Conservation (phyloP, 2,797 vertebrate genomes). For the Sebastes steindachneri region DNA sequence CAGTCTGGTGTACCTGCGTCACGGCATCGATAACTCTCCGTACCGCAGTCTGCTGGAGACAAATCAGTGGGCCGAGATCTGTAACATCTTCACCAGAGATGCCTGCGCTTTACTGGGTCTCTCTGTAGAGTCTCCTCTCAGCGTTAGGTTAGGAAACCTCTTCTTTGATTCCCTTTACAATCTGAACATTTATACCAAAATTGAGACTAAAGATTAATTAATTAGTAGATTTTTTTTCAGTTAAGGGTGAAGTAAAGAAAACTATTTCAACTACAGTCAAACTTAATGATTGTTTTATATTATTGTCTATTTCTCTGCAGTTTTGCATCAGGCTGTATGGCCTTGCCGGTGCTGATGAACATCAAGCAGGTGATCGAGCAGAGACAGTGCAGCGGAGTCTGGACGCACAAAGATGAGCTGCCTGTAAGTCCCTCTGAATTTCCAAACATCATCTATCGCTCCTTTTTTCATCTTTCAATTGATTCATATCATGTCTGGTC, state of each 20-base stretch:
- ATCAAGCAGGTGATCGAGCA: constrained; percentile 94
- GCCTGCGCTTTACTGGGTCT: constrained; percentile 91
- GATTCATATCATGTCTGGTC: not conserved
- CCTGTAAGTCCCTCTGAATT: constrained; percentile 79
- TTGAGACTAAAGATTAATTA: not conserved
- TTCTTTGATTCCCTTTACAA: not conserved
- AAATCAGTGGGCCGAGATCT: constrained; percentile 93
- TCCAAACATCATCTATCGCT: rapidly evolving
- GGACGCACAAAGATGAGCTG: constrained; percentile 93
- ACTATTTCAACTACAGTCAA: not conserved
- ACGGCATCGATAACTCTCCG: constrained; percentile 92
- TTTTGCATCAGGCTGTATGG: constrained; percentile 93
- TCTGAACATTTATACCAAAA: not conserved
- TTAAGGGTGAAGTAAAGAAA: not conserved
- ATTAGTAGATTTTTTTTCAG: not conserved
- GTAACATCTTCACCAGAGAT: constrained; percentile 92
- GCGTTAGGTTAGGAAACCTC: constrained; percentile 85
- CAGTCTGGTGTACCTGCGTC: constrained; percentile 90
- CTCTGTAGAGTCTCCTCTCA: constrained; percentile 92
- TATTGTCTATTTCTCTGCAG: constrained; percentile 55
- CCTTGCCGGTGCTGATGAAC: constrained; percentile 92
- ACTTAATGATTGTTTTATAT: not conserved
- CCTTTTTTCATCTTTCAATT: not conserved
- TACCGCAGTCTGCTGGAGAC: constrained; percentile 90
- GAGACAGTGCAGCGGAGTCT: constrained; percentile 91